phyloP scores from a whole-genome alignment of 2,888 invertebrate genomes.

The Andrena dorsata region DNA sequence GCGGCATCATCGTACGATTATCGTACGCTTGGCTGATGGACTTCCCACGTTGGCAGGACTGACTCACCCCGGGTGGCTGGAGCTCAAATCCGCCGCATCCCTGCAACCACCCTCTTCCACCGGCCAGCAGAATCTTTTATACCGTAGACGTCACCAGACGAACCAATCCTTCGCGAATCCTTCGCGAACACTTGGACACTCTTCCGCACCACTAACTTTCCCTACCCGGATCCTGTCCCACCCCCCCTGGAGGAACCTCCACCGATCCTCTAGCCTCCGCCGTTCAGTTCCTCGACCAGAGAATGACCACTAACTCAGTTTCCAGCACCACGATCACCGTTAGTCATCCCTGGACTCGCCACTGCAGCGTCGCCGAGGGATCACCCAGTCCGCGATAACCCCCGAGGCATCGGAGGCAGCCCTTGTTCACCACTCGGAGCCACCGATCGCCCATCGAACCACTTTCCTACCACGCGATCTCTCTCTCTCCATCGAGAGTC shows the following conservation, averaged over 20 bases:
- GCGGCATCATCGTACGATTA: constrained; percentile 93
- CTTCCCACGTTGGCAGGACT: constrained; percentile 54
- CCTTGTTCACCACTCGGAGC: constrained; percentile 34
- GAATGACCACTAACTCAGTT: constrained; percentile 12
- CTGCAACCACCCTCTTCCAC: constrained; percentile 43
- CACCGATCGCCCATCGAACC: constrained; percentile 7
- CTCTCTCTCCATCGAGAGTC: constrained; percentile 18
- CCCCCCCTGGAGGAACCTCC: too few relatives aligned
- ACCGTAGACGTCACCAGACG: not conserved
- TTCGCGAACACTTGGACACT: constrained; percentile 40
- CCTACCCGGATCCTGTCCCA: not conserved
- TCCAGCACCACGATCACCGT: constrained; percentile 29
- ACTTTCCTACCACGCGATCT: not conserved
- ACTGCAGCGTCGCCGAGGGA: constrained; percentile 3
- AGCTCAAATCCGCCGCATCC: constrained; percentile 65
- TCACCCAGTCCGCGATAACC: constrained; percentile 37
- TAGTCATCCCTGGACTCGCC: constrained; percentile 4
- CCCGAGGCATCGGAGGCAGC: not conserved
- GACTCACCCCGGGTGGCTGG: constrained; percentile 13
- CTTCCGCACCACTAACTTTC: constrained; percentile 4
- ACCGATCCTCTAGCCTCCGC: too few relatives aligned
- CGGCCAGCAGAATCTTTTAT: not conserved
- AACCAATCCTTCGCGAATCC: not conserved
- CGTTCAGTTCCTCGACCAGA: too few relatives aligned
- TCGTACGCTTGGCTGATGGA: constrained; percentile 66